Percentiles rank a stretch among this genome's conserved stretches.
These are phyloP conservation scores for Pediacus dermestoides DNA, from an alignment of 2,888 invertebrate species.

Conservation along the genomic window DNA sequence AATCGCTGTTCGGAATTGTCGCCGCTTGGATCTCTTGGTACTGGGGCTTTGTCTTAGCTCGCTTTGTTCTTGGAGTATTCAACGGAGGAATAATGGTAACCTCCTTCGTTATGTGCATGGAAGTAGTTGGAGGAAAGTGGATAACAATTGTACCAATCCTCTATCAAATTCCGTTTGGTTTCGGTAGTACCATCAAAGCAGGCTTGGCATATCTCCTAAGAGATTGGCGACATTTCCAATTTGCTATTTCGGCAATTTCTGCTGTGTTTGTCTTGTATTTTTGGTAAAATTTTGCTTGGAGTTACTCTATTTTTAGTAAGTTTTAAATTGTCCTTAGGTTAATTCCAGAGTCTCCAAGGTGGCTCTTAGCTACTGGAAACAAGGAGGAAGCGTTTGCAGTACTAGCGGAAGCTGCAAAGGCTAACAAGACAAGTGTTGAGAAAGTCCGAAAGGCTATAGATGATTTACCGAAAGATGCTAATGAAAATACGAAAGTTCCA, in stretches of 20 bases:
- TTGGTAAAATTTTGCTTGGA: constrained; percentile 46
- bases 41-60: constrained; percentile 53
- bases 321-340: constrained; percentile 38
- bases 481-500: constrained; percentile 31
- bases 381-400: constrained; percentile 52
- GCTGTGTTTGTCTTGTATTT: constrained; percentile 52
- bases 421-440: constrained; percentile 35
- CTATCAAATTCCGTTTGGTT: constrained; percentile 62
- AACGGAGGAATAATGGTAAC: constrained; percentile 63
- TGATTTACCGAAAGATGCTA: constrained; percentile 35
- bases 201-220: constrained; percentile 56
- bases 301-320: constrained; percentile 3
- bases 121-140: constrained; percentile 61
- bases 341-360: constrained; percentile 62
- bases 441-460: constrained; percentile 24
- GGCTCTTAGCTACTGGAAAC: constrained; percentile 58
- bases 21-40: constrained; percentile 56
- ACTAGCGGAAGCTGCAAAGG: constrained; percentile 42
- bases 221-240: constrained; percentile 61
- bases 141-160: constrained; percentile 59
- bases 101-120: constrained; percentile 65
- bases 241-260: constrained; percentile 54
- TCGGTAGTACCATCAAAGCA: constrained; percentile 59
- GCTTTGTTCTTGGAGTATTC: constrained; percentile 58
- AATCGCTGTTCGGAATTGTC: constrained; percentile 53